Conservation (phyloP, 2,113 vertebrate species). For the Turnix velox region DNA sequence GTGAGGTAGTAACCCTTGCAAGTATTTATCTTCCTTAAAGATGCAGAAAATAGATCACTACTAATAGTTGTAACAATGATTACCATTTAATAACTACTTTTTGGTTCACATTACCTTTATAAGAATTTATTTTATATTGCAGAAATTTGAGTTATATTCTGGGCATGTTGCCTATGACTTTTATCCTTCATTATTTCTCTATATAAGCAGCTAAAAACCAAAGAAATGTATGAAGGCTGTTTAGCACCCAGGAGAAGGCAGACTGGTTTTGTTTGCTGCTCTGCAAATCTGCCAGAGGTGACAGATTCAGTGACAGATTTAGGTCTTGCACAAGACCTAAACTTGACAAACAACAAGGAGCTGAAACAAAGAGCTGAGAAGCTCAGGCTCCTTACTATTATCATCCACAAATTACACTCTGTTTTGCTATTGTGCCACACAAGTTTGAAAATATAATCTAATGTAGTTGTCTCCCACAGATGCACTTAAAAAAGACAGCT, state of each 20-base stretch:
- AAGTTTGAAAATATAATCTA: not conserved
- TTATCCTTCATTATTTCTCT: not conserved
- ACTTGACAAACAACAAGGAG: not conserved
- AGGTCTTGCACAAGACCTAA: constrained; percentile 6
- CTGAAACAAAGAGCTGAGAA: not conserved
- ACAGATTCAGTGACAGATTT: not conserved
- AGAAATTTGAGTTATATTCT: not conserved
- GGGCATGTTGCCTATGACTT: rapidly evolving
- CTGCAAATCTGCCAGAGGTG: not conserved
- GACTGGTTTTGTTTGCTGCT: constrained; percentile 6
- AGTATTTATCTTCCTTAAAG: not conserved
- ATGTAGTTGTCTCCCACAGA: not conserved
- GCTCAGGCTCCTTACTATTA: not conserved
- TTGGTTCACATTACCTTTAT: not conserved
- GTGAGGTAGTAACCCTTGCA: rapidly evolving
- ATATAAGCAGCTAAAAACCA: not conserved
- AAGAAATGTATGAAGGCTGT: not conserved
- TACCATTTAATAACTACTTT: not conserved
- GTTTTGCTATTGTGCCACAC: not conserved
- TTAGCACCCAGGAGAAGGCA: not conserved
- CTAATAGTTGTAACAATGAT: not conserved
- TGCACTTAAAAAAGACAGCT: not conserved
- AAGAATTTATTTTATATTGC: not conserved
- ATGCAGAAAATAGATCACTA: not conserved
- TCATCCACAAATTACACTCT: not conserved